Evolutionary conservation across 2,797 vertebrate genomes (phyloP).

Genomic region (Acipenser transmontanus): DNA sequence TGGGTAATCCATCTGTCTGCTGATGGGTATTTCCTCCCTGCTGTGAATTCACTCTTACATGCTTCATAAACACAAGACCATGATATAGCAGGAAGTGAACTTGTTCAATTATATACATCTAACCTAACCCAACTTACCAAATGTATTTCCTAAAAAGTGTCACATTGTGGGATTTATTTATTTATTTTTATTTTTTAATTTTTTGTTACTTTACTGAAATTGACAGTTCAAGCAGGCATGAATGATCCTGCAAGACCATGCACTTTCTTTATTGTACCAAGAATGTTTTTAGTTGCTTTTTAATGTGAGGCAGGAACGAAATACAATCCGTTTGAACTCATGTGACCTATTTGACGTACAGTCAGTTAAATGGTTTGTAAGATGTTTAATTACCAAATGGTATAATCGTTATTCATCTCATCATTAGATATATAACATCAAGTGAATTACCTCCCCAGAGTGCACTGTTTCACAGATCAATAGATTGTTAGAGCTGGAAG

Average conservation of each 20-base stretch:
- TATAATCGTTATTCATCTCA: slow-evolving; percentile 93
- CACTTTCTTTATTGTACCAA: slow-evolving; percentile 53
- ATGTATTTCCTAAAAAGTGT: not conserved
- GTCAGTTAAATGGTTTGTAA: slow-evolving; percentile 92
- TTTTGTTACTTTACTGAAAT: slow-evolving; percentile 50
- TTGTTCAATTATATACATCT: no score
- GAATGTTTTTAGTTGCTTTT: slow-evolving; percentile 30
- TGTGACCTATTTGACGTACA: slow-evolving; percentile 73
- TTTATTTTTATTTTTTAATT: slow-evolving; percentile 32
- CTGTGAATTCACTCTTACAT: no score
- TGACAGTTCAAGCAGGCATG: slow-evolving; percentile 57
- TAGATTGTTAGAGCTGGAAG: slow-evolving; percentile 82
- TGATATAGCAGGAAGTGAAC: no score
- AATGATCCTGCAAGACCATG: slow-evolving; percentile 20
- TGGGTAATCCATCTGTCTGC: no score
- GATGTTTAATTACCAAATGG: slow-evolving; percentile 94
- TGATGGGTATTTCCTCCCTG: no score
- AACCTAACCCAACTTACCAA: no score
- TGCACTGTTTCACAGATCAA: slow-evolving; percentile 92
- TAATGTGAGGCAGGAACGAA: slow-evolving; percentile 44
- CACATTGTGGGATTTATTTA: slow-evolving; percentile 20
- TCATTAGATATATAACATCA: slow-evolving; percentile 93
- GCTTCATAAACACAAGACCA: no score
- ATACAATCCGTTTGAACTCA: slow-evolving; percentile 71
- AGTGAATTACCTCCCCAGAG: slow-evolving; percentile 88